phyloP scores from a whole-genome alignment of 2,797 vertebrate species.

The Hybognathus amarus region DNA sequence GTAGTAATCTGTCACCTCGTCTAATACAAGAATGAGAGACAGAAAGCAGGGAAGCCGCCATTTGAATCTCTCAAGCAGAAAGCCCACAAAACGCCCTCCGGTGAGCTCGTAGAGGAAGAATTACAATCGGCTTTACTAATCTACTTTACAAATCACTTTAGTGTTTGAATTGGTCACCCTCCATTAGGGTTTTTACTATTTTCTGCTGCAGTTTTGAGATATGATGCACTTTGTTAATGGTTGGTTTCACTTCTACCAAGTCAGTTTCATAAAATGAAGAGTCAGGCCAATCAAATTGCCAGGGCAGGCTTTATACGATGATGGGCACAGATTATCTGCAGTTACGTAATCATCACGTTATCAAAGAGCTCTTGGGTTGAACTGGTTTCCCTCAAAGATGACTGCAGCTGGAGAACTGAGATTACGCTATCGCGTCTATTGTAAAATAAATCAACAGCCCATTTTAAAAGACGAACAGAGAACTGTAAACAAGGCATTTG shows the following conservation, averaged over 20 bases:
- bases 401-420: no score
- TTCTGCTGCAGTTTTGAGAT: conserved; percentile 1
- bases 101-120: conserved; percentile 25
- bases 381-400: no score
- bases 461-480: no score
- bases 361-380: no score
- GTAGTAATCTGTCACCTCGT: conserved; percentile 61
- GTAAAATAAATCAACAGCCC: no score
- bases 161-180: conserved; percentile 11
- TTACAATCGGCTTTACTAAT: conserved; percentile 19
- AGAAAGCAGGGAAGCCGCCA: conserved; percentile 43
- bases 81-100: conserved; percentile 46
- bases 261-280: background rate
- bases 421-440: no score
- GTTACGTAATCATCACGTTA: no score
- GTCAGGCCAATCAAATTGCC: no score
- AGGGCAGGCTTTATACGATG: no score
- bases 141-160: conserved; percentile 21
- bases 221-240: conserved; percentile 14
- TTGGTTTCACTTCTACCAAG: conserved; percentile 25
- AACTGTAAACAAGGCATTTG: no score
- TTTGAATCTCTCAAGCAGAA: conserved; percentile 60
- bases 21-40: conserved; percentile 54
- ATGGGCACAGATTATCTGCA: no score
- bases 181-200: conserved; percentile 5